These are phyloP conservation scores for Phalacrocorax aristotelis DNA, from an alignment of 2,113 vertebrate species.

Conservation along the genomic window DNA sequence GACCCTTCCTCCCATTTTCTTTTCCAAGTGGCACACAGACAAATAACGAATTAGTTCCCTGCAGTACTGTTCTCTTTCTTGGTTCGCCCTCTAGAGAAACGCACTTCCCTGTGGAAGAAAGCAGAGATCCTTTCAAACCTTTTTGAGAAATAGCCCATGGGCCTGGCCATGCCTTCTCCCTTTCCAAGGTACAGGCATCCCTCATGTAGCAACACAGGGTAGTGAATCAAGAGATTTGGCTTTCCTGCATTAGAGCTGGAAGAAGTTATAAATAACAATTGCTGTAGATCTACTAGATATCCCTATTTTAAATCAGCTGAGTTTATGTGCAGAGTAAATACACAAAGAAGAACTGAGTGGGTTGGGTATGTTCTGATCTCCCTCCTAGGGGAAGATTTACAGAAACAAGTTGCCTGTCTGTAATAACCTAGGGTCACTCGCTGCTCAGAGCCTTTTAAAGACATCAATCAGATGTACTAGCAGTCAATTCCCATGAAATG, in stretches of 20 bases:
- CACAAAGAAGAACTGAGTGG: background rate
- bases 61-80: background rate
- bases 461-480: background rate
- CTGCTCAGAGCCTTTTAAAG: background rate
- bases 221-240: background rate
- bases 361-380: background rate
- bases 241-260: background rate
- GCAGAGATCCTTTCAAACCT: background rate
- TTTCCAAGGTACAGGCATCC: background rate
- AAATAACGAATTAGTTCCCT: background rate
- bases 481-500: background rate
- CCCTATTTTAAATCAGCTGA: background rate
- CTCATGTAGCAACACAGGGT: accelerated
- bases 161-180: background rate
- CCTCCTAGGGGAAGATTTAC: background rate
- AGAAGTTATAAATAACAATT: background rate
- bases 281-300: background rate
- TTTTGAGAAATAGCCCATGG: background rate
- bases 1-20: background rate
- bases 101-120: accelerated
- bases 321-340: background rate
- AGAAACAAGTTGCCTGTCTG: background rate
- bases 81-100: background rate
- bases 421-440: background rate
- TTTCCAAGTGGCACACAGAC: background rate